Conservation (phyloP, 1,140 invertebrate genomes). For the Apis mellifera region DNA sequence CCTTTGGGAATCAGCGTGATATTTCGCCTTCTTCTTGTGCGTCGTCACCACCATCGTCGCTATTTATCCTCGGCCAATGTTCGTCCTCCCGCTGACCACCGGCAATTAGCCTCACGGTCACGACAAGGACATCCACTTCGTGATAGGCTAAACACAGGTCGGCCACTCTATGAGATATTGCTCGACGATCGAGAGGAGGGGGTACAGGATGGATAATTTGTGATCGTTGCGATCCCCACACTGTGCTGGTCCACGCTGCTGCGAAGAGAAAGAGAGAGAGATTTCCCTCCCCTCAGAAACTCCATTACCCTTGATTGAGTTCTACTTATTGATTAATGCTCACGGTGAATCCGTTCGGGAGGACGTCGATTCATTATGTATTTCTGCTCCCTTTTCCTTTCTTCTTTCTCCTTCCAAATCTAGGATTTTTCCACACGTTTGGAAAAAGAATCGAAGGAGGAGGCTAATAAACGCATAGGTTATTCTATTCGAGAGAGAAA, state of each 20-base stretch:
- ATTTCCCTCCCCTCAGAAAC: slow-evolving; percentile 6
- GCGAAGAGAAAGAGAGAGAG: too few relatives aligned
- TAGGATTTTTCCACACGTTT: too few relatives aligned
- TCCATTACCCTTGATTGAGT: slow-evolving; percentile 39
- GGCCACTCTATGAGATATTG: slow-evolving; percentile 72
- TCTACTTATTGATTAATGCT: slow-evolving; percentile 42
- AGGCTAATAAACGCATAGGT: too few relatives aligned
- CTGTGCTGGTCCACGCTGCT: not conserved
- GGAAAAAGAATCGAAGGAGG: too few relatives aligned
- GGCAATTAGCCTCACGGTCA: slow-evolving; percentile 76
- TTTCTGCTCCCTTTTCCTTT: not conserved
- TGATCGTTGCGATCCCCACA: slow-evolving; percentile 65
- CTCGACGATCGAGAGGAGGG: slow-evolving; percentile 51
- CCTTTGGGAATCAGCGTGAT: slow-evolving; percentile 45
- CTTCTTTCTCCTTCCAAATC: not conserved
- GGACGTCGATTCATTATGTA: slow-evolving; percentile 16
- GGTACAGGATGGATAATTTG: slow-evolving; percentile 69
- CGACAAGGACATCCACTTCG: slow-evolving; percentile 77
- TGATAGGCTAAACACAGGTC: slow-evolving; percentile 75
- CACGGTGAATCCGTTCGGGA: not conserved
- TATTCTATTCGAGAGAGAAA: too few relatives aligned
- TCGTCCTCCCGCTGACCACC: slow-evolving; percentile 64
- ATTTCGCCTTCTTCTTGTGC: slow-evolving; percentile 51
- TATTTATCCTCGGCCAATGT: slow-evolving; percentile 57
- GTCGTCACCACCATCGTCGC: slow-evolving; percentile 44